phyloP scores from a whole-genome alignment of 2,113 vertebrate genomes.

The Lepidothrix coronata region DNA sequence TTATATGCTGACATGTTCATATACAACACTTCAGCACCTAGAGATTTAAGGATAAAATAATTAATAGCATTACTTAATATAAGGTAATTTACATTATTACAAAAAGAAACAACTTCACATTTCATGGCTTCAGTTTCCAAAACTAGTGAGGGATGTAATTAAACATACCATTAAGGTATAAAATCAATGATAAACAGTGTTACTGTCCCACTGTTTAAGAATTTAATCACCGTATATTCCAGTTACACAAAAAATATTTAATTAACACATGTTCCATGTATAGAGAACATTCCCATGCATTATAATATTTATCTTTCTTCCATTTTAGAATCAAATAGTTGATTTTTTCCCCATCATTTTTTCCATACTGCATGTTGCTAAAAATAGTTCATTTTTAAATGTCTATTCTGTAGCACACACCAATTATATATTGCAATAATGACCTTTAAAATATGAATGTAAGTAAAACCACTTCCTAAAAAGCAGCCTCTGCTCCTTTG shows the following conservation, averaged over 20 bases:
- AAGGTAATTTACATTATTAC: neutral
- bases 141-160: neutral
- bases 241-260: neutral
- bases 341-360: neutral
- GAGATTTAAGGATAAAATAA: conserved; percentile 5
- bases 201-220: neutral
- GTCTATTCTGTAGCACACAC: neutral
- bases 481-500: neutral
- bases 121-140: neutral
- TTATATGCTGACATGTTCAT: conserved; percentile 91
- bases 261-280: neutral
- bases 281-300: neutral
- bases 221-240: neutral
- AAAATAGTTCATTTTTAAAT: neutral
- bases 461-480: neutral
- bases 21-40: conserved; percentile 89
- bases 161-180: neutral
- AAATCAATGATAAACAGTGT: neutral
- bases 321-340: neutral
- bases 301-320: neutral
- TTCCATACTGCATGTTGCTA: neutral
- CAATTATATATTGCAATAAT: neutral
- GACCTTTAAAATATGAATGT: neutral
- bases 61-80: neutral
- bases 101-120: neutral